A percentile compares a stretch with the other conserved stretches of the same genome.
Conservation (phyloP, 2,113 vertebrate genomes). For the Hemicordylus capensis region DNA sequence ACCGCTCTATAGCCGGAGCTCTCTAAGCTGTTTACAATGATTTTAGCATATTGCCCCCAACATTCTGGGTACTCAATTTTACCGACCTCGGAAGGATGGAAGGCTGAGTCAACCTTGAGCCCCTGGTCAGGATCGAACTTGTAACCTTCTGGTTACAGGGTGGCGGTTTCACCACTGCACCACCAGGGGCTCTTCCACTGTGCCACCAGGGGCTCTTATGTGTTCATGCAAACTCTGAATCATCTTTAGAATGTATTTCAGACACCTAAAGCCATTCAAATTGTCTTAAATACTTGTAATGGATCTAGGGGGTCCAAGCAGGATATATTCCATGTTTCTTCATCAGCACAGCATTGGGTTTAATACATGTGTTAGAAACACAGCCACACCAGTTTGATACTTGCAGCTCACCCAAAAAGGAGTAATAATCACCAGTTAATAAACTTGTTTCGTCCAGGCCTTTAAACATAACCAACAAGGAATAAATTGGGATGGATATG, state of each 20-base stretch:
- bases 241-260: not conserved
- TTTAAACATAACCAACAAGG: not conserved
- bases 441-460: not conserved
- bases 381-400: not conserved
- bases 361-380: not conserved
- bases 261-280: not conserved
- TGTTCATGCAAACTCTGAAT: not conserved
- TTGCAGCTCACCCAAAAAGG: too few species aligned
- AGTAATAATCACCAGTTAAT: not conserved
- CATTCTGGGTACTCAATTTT: too few species aligned
- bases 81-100: too few species aligned
- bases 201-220: too few species aligned
- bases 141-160: too few species aligned
- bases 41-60: too few species aligned
- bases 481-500: not conserved
- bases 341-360: not conserved
- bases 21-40: too few species aligned
- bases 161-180: too few species aligned
- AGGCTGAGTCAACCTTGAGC: too few species aligned
- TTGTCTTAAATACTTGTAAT: not conserved
- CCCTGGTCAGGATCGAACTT: too few species aligned
- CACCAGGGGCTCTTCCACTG: too few species aligned
- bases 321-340: not conserved
- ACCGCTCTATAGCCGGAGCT: too few species aligned
- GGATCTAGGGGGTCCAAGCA: not conserved